Conservation (phyloP, 2,797 vertebrate genomes). For the Pampus argenteus region DNA sequence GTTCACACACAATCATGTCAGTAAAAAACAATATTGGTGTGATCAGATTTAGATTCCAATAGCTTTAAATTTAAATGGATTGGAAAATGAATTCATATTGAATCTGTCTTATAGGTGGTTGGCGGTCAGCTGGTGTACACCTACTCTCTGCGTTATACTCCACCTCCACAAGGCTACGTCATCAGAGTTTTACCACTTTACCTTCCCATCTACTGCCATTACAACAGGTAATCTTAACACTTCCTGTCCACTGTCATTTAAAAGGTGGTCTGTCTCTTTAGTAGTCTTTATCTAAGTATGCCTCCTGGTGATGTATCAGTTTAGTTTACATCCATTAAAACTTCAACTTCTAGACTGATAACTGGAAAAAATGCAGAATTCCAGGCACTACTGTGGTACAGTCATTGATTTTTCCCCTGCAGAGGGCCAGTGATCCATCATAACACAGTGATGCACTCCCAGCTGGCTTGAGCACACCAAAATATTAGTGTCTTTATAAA, state of each 20-base stretch:
- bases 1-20: neutral
- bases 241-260: neutral
- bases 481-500: too few species aligned
- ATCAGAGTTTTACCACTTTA: slow-evolving; percentile 68
- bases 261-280: neutral
- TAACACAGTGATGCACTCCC: too few species aligned
- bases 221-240: slow-evolving; percentile 71
- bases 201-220: slow-evolving; percentile 73
- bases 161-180: slow-evolving; percentile 57
- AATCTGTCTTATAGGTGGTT: slow-evolving; percentile 51
- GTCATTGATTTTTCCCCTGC: too few species aligned
- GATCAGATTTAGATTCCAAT: neutral
- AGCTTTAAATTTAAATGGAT: neutral
- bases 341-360: too few species aligned
- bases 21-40: neutral
- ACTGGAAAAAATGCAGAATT: too few species aligned
- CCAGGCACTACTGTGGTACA: too few species aligned
- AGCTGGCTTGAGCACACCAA: too few species aligned
- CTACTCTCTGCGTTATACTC: slow-evolving; percentile 56
- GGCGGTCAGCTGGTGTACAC: slow-evolving; percentile 75
- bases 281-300: neutral
- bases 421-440: too few species aligned
- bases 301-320: neutral
- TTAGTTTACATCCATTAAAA: too few species aligned
- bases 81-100: neutral